Evolutionary conservation across 2,888 invertebrate species (phyloP), one percentile per base, ranked within the genome.

Genomic region (Erebia ligea): DNA sequence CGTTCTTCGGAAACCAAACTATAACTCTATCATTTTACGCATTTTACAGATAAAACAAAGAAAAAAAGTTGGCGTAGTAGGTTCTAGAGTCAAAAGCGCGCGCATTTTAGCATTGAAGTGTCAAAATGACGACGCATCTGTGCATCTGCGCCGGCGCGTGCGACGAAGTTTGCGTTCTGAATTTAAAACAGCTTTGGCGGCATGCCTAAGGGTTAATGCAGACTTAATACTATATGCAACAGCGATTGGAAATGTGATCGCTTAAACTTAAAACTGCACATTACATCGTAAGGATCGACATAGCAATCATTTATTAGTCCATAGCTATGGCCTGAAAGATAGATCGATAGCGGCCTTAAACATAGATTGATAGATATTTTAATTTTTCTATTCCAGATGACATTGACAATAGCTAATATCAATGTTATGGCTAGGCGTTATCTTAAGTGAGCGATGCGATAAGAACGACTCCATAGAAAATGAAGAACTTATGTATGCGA

Each of bases 111-210:
- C 88, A 86, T 87, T 82, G 82, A 87, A 88, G 89, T 90, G 90
- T 89, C 90, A 89, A 88, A 86, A 78, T 90, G 90, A 90, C 89
- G 87, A 83, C 82, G 88, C 90, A 89, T 86, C 87, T 89, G 91
- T 81, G 88, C 90, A 89, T 86, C 87, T 89, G 91, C 82, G 73
- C 68, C 66, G 69, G 57, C 70, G 69, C 69, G 80, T 75, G 80
- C 81, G 83, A 64, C 59, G 61, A 65, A 21, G 58, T 73, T 34
- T 34, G 73, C 64, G 67, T 54, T 64, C 40, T 63, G 71, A 70
- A 71, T 69, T 67, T 59, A 61, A 66, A 68, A 68, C 64, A 48
- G 58, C 66, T 71, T 66, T 61, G 25, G 66, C 58, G 61, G 48
- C 13, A 62, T 21, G 62, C 48, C 19, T 61, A 42, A 61, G 42